Evolutionary conservation across 2,888 invertebrate species (phyloP).

Genomic region (Scaptodrosophila latifasciaeformis): DNA sequence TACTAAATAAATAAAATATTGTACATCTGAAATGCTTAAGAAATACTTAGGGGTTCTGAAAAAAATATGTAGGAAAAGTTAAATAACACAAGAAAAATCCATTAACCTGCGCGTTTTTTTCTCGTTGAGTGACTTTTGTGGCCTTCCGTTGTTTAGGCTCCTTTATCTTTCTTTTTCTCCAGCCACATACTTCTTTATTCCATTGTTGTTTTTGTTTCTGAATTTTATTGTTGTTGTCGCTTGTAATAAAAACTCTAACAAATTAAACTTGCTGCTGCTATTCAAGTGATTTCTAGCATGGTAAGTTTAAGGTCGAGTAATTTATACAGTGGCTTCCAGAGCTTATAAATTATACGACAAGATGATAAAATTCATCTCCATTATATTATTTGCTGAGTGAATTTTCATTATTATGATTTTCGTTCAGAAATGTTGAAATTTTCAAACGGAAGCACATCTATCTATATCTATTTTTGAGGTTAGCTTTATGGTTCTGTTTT

Average conservation of each 20-base stretch:
- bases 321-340: too few relatives aligned
- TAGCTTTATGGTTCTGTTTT: too few relatives aligned
- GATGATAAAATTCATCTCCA: too few relatives aligned
- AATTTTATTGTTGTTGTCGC: slow-evolving; percentile 23
- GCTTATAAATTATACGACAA: too few relatives aligned
- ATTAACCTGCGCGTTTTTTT: slow-evolving; percentile 56
- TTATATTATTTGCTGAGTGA: too few relatives aligned
- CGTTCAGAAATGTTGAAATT: too few relatives aligned
- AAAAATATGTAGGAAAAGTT: slow-evolving; percentile 33
- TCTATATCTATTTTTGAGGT: too few relatives aligned
- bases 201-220: background rate
- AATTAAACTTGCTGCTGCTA: slow-evolving; percentile 16
- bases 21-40: too few relatives aligned
- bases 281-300: background rate
- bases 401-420: too few relatives aligned
- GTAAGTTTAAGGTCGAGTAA: too few relatives aligned
- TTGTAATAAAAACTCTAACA: slow-evolving; percentile 4
- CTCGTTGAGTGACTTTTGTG: slow-evolving; percentile 34
- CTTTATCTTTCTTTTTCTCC: slow-evolving; percentile 17
- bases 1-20: too few relatives aligned
- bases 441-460: too few relatives aligned
- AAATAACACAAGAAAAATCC: slow-evolving; percentile 67
- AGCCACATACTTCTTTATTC: background rate
- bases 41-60: slow-evolving; percentile 1
- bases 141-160: slow-evolving; percentile 27